Base-by-base conservation (phyloP, 1,140 invertebrate genomes). In the Drosophila biarmipes region DNA sequence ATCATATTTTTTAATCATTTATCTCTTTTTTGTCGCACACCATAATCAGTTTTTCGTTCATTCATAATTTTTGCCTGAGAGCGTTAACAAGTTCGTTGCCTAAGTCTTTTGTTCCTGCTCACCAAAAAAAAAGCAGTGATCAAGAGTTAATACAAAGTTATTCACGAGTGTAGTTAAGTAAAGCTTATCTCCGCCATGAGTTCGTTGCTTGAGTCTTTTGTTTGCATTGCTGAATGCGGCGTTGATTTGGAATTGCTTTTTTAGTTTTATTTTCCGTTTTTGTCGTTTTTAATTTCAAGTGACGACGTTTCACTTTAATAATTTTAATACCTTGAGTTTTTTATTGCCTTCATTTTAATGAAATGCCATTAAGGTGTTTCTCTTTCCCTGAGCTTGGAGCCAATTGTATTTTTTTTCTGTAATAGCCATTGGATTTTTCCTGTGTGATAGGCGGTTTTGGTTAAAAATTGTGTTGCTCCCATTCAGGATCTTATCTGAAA, bases 251-350 rank as follows among this genome's bases (percentile, higher is more conserved):
- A 48, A 49, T 57, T 74, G 72, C 55, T 37, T 71, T 69, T 69
- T 69, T 69, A 68, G 54, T 40, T 69, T 46, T 68, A 69, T 56
- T 56, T 56, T 71, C 49, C 48, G 66, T 68, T 69, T 69, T 69
- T 54, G 63, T 55, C 62, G 63, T 64, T 67, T 67, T 67, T 67
- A 64, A 64, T 69, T 69, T 64, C 49, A 75, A 66, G 62, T 76
- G 61, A 54, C 73, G 73, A 77, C 54, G 73, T 76, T 77, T 77
- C 73, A 78, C 74, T 78, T 72, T 78, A 71, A 78, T 78, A 78
- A 71, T 78, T 78, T 78, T 78, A 63, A 64, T 78, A 71, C 64
- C 73, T 78, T 78, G 64, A 45, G 53, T 54, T 68, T 61, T 76
- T 75, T 75, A 53, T 66, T 56, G 46, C 58, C 63, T 59, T 58